Base-by-base conservation (phyloP, 2,113 vertebrate species). In the Atrichornis clamosus region DNA sequence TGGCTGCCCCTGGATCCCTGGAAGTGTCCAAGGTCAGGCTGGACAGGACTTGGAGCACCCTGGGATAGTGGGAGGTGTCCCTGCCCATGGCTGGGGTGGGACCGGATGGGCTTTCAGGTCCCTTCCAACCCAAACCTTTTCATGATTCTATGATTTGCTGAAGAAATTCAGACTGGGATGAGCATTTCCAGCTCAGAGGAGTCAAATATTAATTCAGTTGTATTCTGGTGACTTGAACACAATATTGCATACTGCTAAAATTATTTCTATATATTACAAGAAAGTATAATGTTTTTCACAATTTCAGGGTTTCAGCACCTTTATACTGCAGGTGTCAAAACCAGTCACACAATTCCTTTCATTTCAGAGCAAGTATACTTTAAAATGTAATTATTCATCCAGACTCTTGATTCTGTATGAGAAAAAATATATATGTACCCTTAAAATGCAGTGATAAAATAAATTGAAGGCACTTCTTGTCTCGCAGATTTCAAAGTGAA, bases 21-120 rank as follows among this genome's bases (percentile, higher is more conserved):
- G 42, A 2, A 67, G 50, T 24, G n/a, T 0, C 60, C 70, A 24
- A 35, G 24, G 23, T 15, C n/a, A 62, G 60, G 50, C 0, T 58
- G 42, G 59, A 41, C 0, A 0, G 15, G 28, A 41, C 3, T 41
- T 3, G 42, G 55, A 53, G 28, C 39, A 27, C 1, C 15, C 55
- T 69, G 64, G 47, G 23, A 8, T 3, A 7, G 46, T 13, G 46
- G 55, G 1, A 77, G 33, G 3, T 33, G 63, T 37, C 46, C 70
- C n/a, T 74, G 60, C 21, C 42, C 32, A 11, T 37, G 39, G 30
- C 35, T 35, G 49, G 28, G 49, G 7, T 23, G 28, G 33, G 1
- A 12, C 8, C 8, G 20, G 15, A 0, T 33, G 32, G 2, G 2
- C 6, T 10, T 37, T 27, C 13, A 44, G 1, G 13, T 69, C 22